These are phyloP conservation scores for Akabosia matsudoensis DNA, from an alignment of 1,140 invertebrate species.

Conservation along the genomic window DNA sequence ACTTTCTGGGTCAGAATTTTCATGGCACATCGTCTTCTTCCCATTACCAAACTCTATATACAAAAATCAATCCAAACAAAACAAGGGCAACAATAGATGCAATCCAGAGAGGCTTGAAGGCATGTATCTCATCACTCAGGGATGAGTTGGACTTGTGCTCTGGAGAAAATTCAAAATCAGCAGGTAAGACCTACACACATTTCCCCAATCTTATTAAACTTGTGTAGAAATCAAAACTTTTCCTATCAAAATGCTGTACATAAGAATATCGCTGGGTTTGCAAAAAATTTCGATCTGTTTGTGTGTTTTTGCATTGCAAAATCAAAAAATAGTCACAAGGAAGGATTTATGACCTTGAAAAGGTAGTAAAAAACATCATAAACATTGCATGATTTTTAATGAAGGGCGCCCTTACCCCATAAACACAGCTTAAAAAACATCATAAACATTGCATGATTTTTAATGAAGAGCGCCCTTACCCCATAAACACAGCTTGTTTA, in stretches of 20 bases:
- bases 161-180: conserved; percentile 5
- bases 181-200: too few relatives aligned
- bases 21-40: background rate
- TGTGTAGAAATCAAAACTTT: too few relatives aligned
- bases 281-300: background rate
- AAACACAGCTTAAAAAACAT: background rate
- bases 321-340: conserved; percentile 11
- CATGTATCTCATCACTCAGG: background rate
- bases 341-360: conserved; percentile 24
- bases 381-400: too few relatives aligned
- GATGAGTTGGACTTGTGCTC: conserved; percentile 3
- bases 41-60: background rate
- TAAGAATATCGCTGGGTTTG: background rate
- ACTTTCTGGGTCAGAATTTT: conserved; percentile 21
- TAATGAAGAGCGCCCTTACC: too few relatives aligned
- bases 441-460: background rate
- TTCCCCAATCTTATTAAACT: background rate
- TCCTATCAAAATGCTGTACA: background rate
- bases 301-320: background rate
- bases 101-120: background rate
- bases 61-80: conserved; percentile 21
- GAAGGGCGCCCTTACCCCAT: too few relatives aligned
- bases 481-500: too few relatives aligned
- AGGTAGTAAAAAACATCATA: conserved; percentile 7
- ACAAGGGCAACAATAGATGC: background rate